Conservation (phyloP, 2,113 vertebrate genomes). For the Emydura subglobosa region DNA sequence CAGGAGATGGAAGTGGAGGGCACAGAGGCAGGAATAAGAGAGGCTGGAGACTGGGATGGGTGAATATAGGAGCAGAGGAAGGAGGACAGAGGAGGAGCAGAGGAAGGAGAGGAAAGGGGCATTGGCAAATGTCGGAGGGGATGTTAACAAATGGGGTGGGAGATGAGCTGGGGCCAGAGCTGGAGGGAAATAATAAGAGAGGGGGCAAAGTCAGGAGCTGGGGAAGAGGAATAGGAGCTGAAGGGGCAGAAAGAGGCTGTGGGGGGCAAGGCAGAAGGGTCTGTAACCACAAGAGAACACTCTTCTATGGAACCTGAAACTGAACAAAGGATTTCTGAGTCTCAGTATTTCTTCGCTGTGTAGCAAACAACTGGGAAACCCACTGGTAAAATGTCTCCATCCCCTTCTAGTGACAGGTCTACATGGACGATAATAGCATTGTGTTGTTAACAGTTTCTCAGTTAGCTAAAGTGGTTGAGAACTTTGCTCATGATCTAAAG, state of each 20-base stretch:
- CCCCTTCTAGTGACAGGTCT: not conserved
- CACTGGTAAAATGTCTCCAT: not conserved
- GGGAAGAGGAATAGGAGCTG: not conserved
- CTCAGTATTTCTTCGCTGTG: not conserved
- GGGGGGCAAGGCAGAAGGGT: not conserved
- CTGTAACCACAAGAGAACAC: not conserved
- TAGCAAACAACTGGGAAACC: not conserved
- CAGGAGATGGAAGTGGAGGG: not conserved
- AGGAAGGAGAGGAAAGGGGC: not conserved
- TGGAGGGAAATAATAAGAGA: not conserved
- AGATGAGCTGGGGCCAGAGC: not conserved
- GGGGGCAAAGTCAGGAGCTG: not conserved
- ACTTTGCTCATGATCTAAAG: not conserved
- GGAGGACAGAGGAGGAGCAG: not conserved
- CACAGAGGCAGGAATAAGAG: not conserved
- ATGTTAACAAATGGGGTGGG: not conserved
- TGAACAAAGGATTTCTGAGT: not conserved
- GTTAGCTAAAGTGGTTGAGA: not conserved
- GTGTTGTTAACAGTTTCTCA: not conserved
- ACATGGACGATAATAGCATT: not conserved
- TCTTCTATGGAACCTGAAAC: not conserved
- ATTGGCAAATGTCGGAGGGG: not conserved
- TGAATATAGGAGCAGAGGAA: too few species aligned
- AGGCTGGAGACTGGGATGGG: not conserved
- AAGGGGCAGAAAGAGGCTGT: not conserved